Evolutionary conservation across 2,888 invertebrate genomes (phyloP).

Genomic region (Adelphocoris suturalis): DNA sequence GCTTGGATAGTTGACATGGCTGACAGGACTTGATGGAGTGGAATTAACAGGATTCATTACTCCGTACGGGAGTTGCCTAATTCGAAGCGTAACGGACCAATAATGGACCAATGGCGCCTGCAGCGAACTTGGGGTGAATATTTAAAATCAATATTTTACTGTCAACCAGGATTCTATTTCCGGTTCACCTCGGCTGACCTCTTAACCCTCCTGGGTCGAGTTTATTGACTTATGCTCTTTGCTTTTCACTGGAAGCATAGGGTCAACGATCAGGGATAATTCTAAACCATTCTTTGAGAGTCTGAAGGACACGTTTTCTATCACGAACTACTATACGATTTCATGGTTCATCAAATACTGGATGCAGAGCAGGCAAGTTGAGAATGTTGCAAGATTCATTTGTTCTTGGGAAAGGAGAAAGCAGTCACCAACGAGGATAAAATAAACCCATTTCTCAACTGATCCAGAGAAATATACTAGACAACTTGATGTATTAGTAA

Average conservation of each 20-base stretch:
- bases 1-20: too few relatives aligned
- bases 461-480: too few relatives aligned
- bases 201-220: slow-evolving; percentile 32
- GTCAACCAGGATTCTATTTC: slow-evolving; percentile 29
- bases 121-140: slow-evolving; percentile 19
- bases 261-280: background rate
- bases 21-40: background rate
- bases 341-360: too few relatives aligned
- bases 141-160: slow-evolving; percentile 10
- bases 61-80: background rate
- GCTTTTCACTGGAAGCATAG: background rate
- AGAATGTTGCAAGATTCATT: too few relatives aligned
- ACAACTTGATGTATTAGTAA: too few relatives aligned
- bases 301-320: too few relatives aligned
- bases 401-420: too few relatives aligned
- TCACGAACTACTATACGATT: too few relatives aligned
- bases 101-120: background rate
- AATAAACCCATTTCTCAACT: too few relatives aligned
- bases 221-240: slow-evolving; percentile 27
- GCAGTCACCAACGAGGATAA: too few relatives aligned
- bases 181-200: slow-evolving; percentile 49
- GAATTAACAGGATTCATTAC: background rate
- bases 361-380: too few relatives aligned
- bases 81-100: background rate
- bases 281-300: too few relatives aligned